phyloP scores from a whole-genome alignment of 2,888 invertebrate species.

The Diachrysia chrysitis region DNA sequence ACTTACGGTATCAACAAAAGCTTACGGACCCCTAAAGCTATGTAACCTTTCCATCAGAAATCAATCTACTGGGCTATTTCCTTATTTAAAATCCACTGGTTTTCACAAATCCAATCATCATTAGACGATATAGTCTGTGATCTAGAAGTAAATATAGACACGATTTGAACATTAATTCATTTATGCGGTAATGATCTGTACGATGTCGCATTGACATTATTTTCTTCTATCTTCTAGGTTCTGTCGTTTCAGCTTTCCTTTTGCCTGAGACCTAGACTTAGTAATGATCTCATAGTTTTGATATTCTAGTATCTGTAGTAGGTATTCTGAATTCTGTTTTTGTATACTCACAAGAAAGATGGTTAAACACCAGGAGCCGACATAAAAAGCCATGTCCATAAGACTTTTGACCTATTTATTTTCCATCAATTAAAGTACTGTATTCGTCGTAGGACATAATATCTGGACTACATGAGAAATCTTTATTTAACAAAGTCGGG shows the following conservation, averaged over 20 bases:
- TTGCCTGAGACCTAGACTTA: background rate
- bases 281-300: background rate
- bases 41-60: conserved; percentile 32
- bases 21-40: conserved; percentile 23
- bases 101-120: conserved; percentile 14
- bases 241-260: background rate
- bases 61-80: conserved; percentile 25
- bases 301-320: background rate
- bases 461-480: too few species aligned
- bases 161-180: conserved; percentile 4
- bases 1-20: background rate
- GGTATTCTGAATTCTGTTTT: too few species aligned
- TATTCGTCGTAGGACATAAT: too few species aligned
- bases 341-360: too few species aligned
- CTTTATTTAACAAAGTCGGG: too few species aligned
- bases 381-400: too few species aligned
- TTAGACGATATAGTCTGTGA: background rate
- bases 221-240: background rate
- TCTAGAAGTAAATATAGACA: background rate
- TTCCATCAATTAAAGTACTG: too few species aligned
- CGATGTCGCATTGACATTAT: background rate
- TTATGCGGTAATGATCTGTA: background rate
- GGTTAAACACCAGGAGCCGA: too few species aligned
- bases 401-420: too few species aligned
- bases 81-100: conserved; percentile 30